Base-by-base conservation (phyloP, 2,888 invertebrate genomes). In the Frankliniella fusca region DNA sequence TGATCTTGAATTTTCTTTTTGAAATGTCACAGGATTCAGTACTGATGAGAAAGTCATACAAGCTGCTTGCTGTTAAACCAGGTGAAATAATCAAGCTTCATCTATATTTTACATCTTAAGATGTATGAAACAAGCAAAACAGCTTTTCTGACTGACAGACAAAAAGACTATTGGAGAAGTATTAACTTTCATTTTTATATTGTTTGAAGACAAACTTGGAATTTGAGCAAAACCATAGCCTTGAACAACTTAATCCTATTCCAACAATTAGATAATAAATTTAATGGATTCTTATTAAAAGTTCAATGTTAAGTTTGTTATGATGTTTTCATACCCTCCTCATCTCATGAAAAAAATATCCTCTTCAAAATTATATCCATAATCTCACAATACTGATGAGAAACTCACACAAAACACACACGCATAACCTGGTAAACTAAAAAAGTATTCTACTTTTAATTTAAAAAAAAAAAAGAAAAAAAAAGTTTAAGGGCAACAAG, bases 211-310 rank as follows among this genome's bases (percentile, higher is more conserved):
- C 2, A 38, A 38, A 38, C 38, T 38, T 38, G 38, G 38, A 3
- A 61, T 61, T 61, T 61, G 61, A 61, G 61, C 61, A 61, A 61
- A 61, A 61, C 18, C 61, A 61, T 61, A 61, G 18, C 61, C 61
- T n/a, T 61, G 61, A 61, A 18, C 61, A 61, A 61, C 61, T 18
- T 61, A 61, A 20, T 20, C 15, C 61, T 61, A 61, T 15, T 38
- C 38, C 54, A 61, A 61, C 61, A 61, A n/a, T 61, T n/a, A 61
- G 20, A 38, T 38, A 38, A 2, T 38, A 38, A 38, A 38, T 38
- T 38, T 38, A 38, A 2, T 38, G 5, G 38, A 38, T 38, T 2
- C 38, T 38, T 5, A 38, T 38, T 38, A 38, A 38, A 38, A 38
- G 38, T 38, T 38, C 38, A 38, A 38, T 38, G 38, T 38, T 38